Conservation (phyloP, 1,140 invertebrate genomes). For the Zaprionus davidi region DNA sequence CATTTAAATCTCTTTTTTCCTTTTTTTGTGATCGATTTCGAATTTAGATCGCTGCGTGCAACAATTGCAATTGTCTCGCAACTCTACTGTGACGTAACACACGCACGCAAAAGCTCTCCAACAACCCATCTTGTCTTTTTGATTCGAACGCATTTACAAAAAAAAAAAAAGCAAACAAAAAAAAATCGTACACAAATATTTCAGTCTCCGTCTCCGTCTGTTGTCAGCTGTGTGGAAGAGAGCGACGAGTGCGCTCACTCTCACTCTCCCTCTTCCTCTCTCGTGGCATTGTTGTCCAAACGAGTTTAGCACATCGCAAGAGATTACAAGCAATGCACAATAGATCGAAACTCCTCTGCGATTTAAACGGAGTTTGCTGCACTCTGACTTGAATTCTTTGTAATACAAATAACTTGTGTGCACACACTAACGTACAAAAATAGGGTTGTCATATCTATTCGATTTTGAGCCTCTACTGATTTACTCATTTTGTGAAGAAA, state of each 20-base stretch:
- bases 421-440: background rate
- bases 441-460: too few relatives aligned
- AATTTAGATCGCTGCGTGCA: slow-evolving; percentile 55
- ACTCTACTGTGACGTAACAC: slow-evolving; percentile 61
- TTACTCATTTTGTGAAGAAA: too few relatives aligned
- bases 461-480: too few relatives aligned
- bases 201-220: slow-evolving; percentile 13
- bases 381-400: background rate
- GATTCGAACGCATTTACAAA: slow-evolving; percentile 16
- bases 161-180: background rate
- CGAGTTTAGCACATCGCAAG: slow-evolving; percentile 14
- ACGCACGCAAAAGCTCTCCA: slow-evolving; percentile 17
- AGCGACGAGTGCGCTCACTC: background rate
- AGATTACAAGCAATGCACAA: slow-evolving; percentile 25
- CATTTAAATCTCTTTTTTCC: slow-evolving; percentile 26
- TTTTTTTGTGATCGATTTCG: slow-evolving; percentile 53
- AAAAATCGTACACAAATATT: slow-evolving; percentile 22
- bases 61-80: slow-evolving; percentile 41
- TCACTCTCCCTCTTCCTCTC: background rate
- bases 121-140: slow-evolving; percentile 12
- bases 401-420: background rate
- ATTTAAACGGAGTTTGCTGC: slow-evolving; percentile 1
- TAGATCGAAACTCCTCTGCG: background rate
- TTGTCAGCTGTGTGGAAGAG: slow-evolving; percentile 32
- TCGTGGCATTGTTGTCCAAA: slow-evolving; percentile 23